A percentile compares a stretch with the other conserved stretches of the same genome.
These are phyloP conservation scores for Gastracanthus pulcherrimus DNA, from an alignment of 2,888 invertebrate species.

Conservation along the genomic window DNA sequence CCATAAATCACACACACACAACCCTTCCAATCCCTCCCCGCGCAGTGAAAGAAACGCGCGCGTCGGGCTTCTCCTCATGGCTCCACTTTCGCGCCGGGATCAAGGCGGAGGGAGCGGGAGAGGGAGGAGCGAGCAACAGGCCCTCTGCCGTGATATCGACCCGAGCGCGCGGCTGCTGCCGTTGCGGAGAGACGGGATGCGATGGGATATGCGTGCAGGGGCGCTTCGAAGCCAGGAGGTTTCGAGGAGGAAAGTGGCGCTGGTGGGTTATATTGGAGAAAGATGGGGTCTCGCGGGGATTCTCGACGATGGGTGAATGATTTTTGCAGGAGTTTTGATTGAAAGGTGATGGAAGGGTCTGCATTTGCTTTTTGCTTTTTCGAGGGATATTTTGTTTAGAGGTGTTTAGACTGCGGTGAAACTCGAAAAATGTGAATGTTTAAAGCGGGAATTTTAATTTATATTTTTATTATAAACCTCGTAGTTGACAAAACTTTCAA, in stretches of 20 bases:
- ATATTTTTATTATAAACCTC: no score
- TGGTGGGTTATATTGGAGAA: not conserved
- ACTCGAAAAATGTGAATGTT: no score
- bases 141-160: conserved; percentile 7
- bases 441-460: no score
- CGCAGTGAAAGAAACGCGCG: not conserved
- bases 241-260: no score
- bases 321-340: not conserved
- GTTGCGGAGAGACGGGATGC: no score
- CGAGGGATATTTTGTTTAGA: no score
- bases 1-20: not conserved
- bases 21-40: not conserved
- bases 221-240: not conserved
- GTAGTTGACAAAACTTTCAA: no score
- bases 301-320: not conserved
- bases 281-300: not conserved
- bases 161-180: not conserved
- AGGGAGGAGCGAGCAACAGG: conserved; percentile 6
- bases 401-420: no score
- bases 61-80: not conserved
- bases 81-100: conserved; percentile 4
- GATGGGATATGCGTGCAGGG: not conserved
- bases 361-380: no score
- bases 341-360: no score
- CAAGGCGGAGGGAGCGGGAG: not conserved